A percentile compares a stretch with the other conserved stretches of the same genome.
These are phyloP conservation scores for Podiceps cristatus DNA, from an alignment of 2,113 vertebrate species.

Conservation along the genomic window DNA sequence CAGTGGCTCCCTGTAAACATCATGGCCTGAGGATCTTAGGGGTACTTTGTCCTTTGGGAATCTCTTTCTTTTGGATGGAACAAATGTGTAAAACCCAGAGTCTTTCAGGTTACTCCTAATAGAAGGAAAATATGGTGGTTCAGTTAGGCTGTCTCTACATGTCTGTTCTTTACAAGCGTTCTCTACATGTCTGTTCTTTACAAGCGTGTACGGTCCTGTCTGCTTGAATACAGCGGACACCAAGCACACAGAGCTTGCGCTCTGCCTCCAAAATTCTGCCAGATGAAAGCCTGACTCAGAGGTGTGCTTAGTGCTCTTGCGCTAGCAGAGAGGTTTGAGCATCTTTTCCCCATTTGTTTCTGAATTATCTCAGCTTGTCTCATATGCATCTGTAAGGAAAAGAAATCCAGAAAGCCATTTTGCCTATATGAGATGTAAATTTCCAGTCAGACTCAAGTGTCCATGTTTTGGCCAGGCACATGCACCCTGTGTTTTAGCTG, in stretches of 20 bases:
- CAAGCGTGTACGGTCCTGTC: background rate
- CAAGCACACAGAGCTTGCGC: background rate
- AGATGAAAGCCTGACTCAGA: background rate
- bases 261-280: background rate
- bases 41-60: background rate
- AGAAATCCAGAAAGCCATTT: background rate
- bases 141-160: background rate
- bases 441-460: rapidly evolving
- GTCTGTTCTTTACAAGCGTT: background rate
- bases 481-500: background rate
- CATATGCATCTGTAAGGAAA: background rate
- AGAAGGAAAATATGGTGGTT: background rate
- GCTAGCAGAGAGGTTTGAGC: rapidly evolving
- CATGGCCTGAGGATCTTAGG: background rate
- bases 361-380: background rate
- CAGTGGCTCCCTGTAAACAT: background rate
- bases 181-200: background rate
- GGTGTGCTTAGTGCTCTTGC: background rate
- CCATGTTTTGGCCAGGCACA: background rate
- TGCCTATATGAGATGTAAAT: background rate
- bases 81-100: background rate
- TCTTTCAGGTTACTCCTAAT: background rate
- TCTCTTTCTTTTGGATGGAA: background rate
- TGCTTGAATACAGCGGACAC: background rate
- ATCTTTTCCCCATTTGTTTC: background rate